A percentile compares a stretch with the other conserved stretches of the same genome.
These are phyloP conservation scores for Brachionus paranguensis DNA, from an alignment of 1,140 invertebrate species.

Conservation along the genomic window DNA sequence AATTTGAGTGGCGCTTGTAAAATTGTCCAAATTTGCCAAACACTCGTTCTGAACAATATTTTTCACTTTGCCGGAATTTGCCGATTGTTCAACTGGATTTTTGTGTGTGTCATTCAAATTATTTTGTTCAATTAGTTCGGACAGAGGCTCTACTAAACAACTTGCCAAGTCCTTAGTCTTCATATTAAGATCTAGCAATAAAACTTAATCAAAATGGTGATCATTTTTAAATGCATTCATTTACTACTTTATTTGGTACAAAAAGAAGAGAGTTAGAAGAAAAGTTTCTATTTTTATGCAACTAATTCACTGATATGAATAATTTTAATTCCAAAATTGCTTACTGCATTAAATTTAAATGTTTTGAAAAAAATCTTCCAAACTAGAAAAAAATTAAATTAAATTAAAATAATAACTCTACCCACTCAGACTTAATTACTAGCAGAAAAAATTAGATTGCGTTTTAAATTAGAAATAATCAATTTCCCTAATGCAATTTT, in stretches of 20 bases:
- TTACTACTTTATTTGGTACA: background rate
- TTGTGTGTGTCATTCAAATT: background rate
- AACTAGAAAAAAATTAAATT: background rate
- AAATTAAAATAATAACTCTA: background rate
- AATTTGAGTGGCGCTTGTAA: background rate
- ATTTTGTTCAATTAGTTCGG: background rate
- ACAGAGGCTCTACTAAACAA: constrained; percentile 12
- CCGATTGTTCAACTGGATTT: background rate
- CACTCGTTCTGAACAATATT: background rate
- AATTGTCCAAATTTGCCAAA: background rate
- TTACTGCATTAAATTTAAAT: background rate
- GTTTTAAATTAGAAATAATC: background rate
- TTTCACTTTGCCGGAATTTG: background rate
- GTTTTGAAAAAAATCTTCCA: background rate
- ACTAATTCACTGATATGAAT: background rate
- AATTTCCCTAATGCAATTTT: background rate
- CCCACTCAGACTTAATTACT: background rate
- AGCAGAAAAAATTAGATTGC: background rate
- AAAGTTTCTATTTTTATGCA: constrained; percentile 1
- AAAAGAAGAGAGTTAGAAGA: background rate
- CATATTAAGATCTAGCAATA: background rate
- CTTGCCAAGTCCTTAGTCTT: background rate
- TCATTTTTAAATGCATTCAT: background rate
- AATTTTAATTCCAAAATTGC: constrained; percentile 11
- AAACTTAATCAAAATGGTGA: background rate